Conservation (phyloP, 2,888 invertebrate species). For the Scrobipalpa atriplicella region DNA sequence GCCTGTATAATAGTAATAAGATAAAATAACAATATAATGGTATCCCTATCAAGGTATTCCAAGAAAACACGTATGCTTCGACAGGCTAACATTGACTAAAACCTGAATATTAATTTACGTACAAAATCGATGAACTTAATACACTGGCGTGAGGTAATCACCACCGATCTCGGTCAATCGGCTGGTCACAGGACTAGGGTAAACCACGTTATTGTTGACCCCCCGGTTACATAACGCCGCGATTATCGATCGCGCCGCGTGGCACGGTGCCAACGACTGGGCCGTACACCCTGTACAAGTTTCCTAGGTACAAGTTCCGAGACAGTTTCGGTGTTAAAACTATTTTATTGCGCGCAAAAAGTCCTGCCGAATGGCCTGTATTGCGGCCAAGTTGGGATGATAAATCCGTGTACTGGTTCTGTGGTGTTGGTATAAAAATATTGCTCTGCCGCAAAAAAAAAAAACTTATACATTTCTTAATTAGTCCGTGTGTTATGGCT, state of each 20-base stretch:
- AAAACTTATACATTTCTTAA: no score
- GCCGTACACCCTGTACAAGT: constrained; percentile 55
- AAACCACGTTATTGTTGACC: constrained; percentile 55
- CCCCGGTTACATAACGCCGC: constrained; percentile 66
- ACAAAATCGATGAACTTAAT: constrained; percentile 22
- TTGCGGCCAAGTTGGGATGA: constrained; percentile 15
- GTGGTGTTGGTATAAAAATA: background rate
- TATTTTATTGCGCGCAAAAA: constrained; percentile 51
- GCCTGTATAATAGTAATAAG: no score
- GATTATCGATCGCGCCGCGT: constrained; percentile 65
- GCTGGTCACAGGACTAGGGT: constrained; percentile 36
- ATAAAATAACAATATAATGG: no score
- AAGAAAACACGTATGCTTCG: no score
- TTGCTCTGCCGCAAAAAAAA: background rate
- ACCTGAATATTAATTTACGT: no score
- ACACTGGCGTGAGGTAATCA: constrained; percentile 21
- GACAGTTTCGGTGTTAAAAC: constrained; percentile 45
- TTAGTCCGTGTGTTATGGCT: no score
- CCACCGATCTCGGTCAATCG: constrained; percentile 24
- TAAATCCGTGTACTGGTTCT: background rate
- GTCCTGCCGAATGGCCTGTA: constrained; percentile 28
- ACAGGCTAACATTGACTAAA: no score
- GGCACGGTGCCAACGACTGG: constrained; percentile 75
- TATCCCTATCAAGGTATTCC: no score
- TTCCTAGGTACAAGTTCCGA: constrained; percentile 57